These are phyloP conservation scores for Trichonephila clavipes DNA, from an alignment of 1,140 invertebrate species.

Conservation along the genomic window DNA sequence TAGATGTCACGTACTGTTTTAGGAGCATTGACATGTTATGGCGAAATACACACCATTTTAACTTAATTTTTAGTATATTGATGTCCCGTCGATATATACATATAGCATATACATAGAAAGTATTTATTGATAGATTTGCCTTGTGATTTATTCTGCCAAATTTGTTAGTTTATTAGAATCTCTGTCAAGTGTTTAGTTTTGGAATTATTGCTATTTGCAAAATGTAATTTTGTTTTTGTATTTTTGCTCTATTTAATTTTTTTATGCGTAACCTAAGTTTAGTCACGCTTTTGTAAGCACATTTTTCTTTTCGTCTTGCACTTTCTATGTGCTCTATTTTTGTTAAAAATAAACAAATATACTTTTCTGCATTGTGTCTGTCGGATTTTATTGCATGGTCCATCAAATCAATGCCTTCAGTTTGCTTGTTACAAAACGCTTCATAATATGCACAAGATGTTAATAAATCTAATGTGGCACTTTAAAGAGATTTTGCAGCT, in stretches of 20 bases:
- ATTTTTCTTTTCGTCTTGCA: slow-evolving; percentile 55
- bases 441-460: slow-evolving; percentile 37
- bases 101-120: slow-evolving; percentile 59
- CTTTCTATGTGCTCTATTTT: slow-evolving; percentile 42
- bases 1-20: slow-evolving; percentile 69
- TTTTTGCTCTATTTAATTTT: slow-evolving; percentile 51
- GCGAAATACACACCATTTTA: slow-evolving; percentile 70
- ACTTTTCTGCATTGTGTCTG: slow-evolving; percentile 54
- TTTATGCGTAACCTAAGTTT: slow-evolving; percentile 73
- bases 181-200: slow-evolving; percentile 54
- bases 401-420: slow-evolving; percentile 24
- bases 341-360: slow-evolving; percentile 58
- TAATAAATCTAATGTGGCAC: not conserved
- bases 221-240: slow-evolving; percentile 36
- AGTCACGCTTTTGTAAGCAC: slow-evolving; percentile 73
- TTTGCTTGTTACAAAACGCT: slow-evolving; percentile 28
- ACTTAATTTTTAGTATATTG: slow-evolving; percentile 75
- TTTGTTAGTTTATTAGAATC: slow-evolving; percentile 72
- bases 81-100: slow-evolving; percentile 73
- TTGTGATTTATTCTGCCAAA: slow-evolving; percentile 69
- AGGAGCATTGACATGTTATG: slow-evolving; percentile 75
- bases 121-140: slow-evolving; percentile 75
- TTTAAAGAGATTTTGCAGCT: not conserved
- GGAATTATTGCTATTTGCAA: slow-evolving; percentile 56
- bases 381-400: slow-evolving; percentile 63